Evolutionary conservation across 2,797 vertebrate species (phyloP), one percentile per base, ranked within the genome.

Genomic region (Microcaecilia unicolor): DNA sequence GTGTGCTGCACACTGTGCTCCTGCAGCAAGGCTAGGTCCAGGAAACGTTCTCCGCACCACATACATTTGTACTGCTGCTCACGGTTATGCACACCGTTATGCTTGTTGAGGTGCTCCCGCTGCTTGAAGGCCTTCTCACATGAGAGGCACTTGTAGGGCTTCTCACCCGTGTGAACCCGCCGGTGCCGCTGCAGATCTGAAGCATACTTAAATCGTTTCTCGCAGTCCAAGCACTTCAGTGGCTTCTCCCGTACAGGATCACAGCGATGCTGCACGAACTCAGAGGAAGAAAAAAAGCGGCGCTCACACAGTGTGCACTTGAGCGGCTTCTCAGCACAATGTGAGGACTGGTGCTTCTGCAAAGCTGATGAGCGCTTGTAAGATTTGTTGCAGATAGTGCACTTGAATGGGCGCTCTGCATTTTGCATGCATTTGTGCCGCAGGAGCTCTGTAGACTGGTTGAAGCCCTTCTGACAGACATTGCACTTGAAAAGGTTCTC

Each of bases 111-210:
- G 64, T 99, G 96, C 65, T 99, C 96, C 0, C 93, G 87, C 77
- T 99, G 96, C 53, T 98, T 99, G 74, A 98, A 99, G 64, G 91
- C 86, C 75, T 97, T 99, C 75, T 91, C 91, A 1, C 96, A 99
- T 37, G 87, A 89, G 44, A 83, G 84, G 11, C 96, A 99, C 64
- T 96, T 93, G 71, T 92, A 98, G 9, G 96, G 96, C 56, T 99
- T 99, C 74, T 99, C 96, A 0, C 93, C 93, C 0, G 93, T 95
- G 70, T 99, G 96, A 10, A 96, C 91, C 0, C 96, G 86, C 34
- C 88, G 72, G 70, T 99, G 96, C 9, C 94, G 81, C 76, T 96
- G 90, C 75, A 99, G 74, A 81, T 98, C 96, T 0, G 96, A 99
- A 0, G 91, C 84, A 16, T 99, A 99, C 59, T 97, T 99, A 69